A percentile compares a stretch with the other conserved stretches of the same genome.
phyloP scores from a whole-genome alignment of 2,888 invertebrate genomes.

The Pardosa pseudoannulata region DNA sequence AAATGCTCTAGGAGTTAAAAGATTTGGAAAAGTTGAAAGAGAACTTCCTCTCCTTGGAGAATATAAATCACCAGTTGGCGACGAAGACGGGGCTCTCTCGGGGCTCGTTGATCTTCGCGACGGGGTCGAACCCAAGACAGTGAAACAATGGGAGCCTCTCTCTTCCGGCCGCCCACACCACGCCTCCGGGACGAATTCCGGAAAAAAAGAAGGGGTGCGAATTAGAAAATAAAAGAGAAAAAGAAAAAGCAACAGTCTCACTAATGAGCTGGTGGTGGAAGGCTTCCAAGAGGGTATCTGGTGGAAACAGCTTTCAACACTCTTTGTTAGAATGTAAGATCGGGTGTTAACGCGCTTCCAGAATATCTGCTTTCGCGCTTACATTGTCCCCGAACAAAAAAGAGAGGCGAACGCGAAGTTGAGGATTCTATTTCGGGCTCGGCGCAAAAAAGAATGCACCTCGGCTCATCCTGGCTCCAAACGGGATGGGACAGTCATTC shows the following conservation, averaged over 20 bases:
- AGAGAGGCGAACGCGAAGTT: neutral
- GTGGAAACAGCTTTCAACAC: neutral
- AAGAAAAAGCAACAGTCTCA: neutral
- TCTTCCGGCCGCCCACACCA: slow-evolving; percentile 1
- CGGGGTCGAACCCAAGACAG: neutral
- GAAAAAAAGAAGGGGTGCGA: neutral
- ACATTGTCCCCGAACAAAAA: neutral
- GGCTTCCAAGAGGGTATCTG: neutral
- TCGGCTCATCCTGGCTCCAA: no score
- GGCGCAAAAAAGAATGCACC: neutral
- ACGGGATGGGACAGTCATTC: no score
- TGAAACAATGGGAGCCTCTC: neutral
- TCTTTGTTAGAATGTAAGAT: slow-evolving; percentile 1
- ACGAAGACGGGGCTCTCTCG: neutral
- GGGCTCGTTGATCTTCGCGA: slow-evolving; percentile 1
- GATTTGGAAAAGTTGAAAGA: no score
- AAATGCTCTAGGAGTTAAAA: no score
- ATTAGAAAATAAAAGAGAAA: no score
- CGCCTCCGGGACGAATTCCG: neutral
- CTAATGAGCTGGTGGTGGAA: slow-evolving; percentile 9
- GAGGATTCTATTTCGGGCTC: neutral
- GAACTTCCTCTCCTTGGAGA: neutral
- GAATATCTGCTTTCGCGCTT: neutral
- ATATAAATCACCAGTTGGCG: neutral
- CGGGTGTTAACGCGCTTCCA: slow-evolving; percentile 1